Evolutionary conservation across 2,113 vertebrate species (phyloP).

Genomic region (Thunnus maccoyii): DNA sequence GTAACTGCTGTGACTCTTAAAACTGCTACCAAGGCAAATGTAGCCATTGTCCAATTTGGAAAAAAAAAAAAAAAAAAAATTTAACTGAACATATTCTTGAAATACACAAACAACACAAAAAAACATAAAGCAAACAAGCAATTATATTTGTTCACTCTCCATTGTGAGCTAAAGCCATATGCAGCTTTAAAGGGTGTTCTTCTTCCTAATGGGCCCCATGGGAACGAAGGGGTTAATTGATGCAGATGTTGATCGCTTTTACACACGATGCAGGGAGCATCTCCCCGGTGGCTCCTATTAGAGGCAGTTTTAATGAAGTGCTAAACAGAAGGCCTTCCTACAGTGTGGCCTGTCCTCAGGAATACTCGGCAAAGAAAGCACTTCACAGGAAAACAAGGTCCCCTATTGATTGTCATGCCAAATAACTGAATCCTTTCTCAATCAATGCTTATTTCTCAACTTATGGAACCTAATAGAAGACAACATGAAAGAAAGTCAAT

Average conservation of each 20-base stretch:
- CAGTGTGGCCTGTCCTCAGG: constrained; percentile 76
- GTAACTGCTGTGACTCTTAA: constrained; percentile 2
- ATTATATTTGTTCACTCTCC: constrained; percentile 84
- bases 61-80: background rate
- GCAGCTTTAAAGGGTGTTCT: constrained; percentile 90
- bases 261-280: constrained; percentile 85
- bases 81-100: constrained; percentile 36
- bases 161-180: constrained; percentile 88
- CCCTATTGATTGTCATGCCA: constrained; percentile 83
- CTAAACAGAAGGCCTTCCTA: constrained; percentile 87
- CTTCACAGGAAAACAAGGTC: constrained; percentile 74
- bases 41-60: constrained; percentile 34
- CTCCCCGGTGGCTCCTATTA: constrained; percentile 91
- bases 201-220: constrained; percentile 88
- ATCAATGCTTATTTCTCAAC: constrained; percentile 80
- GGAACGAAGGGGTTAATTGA: constrained; percentile 92
- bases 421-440: constrained; percentile 78
- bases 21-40: background rate
- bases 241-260: constrained; percentile 93
- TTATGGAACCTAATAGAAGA: constrained; percentile 77
- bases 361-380: constrained; percentile 78
- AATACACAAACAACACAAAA: constrained; percentile 39
- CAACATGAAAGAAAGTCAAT: constrained; percentile 81
- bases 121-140: constrained; percentile 80
- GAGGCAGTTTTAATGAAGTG: constrained; percentile 93